These are phyloP conservation scores for Campaea margaritaria DNA, from an alignment of 2,888 invertebrate species.

Conservation along the genomic window DNA sequence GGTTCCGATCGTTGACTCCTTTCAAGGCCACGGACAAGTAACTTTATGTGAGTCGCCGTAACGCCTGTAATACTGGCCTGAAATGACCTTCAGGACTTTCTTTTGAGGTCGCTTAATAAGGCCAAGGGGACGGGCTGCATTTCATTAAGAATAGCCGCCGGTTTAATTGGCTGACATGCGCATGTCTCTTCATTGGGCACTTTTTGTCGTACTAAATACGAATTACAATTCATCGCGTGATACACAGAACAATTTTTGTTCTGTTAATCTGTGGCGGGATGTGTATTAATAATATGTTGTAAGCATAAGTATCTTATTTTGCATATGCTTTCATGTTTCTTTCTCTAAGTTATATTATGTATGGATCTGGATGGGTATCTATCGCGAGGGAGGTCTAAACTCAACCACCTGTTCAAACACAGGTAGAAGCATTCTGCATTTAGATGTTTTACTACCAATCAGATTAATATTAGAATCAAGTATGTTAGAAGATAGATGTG, in stretches of 20 bases:
- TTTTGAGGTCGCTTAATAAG: constrained; percentile 67
- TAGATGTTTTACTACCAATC: too few relatives aligned
- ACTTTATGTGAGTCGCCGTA: constrained; percentile 73
- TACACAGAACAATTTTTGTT: too few relatives aligned
- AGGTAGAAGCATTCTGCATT: too few relatives aligned
- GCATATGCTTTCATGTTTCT: too few relatives aligned
- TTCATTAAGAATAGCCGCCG: neutral
- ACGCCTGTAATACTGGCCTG: constrained; percentile 72
- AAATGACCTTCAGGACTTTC: constrained; percentile 78
- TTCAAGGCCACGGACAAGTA: constrained; percentile 78
- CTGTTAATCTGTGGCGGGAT: too few relatives aligned
- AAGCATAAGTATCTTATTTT: too few relatives aligned
- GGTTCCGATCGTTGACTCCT: constrained; percentile 82
- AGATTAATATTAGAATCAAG: too few relatives aligned
- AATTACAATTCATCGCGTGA: neutral
- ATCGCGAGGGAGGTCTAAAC: neutral
- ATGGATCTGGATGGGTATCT: too few relatives aligned
- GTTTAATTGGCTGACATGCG: constrained; percentile 4
- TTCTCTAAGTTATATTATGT: too few relatives aligned
- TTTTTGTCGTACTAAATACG: neutral
- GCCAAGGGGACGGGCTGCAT: constrained; percentile 13
- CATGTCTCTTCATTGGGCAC: neutral
- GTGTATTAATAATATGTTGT: too few relatives aligned
- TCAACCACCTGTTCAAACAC: neutral
- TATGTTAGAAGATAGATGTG: too few relatives aligned